Evolutionary conservation across 2,113 vertebrate species (phyloP).

Genomic region (Anser cygnoides): DNA sequence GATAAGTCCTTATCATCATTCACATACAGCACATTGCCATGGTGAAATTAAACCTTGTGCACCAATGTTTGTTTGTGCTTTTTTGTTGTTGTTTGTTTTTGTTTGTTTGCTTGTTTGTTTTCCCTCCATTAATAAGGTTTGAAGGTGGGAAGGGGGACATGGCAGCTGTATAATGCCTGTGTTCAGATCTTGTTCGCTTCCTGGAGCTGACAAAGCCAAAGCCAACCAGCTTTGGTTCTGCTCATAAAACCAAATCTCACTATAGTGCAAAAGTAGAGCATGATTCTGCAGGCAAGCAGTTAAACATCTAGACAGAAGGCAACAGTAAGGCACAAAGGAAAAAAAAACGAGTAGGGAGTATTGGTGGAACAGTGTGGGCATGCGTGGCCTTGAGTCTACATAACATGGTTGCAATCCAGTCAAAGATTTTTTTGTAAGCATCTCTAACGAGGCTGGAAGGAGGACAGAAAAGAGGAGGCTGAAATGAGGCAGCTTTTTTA

Average conservation of each 20-base stretch:
- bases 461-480: not conserved
- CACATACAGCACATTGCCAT: not conserved
- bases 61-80: not conserved
- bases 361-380: not conserved
- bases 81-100: too few species aligned
- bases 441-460: not conserved
- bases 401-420: not conserved
- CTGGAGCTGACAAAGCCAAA: not conserved
- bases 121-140: not conserved
- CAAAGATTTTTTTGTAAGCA: not conserved
- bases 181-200: not conserved
- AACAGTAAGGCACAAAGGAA: not conserved
- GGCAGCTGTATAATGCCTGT: not conserved
- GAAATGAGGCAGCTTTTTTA: not conserved
- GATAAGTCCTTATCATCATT: not conserved
- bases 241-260: not conserved
- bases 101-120: too few species aligned
- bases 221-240: not conserved
- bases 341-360: not conserved
- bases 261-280: not conserved
- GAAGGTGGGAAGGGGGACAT: accelerated
- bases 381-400: not conserved
- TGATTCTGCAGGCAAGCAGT: not conserved
- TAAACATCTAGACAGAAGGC: not conserved
- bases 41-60: not conserved